phyloP scores from a whole-genome alignment of 2,888 invertebrate genomes.

The Encarsia formosa region DNA sequence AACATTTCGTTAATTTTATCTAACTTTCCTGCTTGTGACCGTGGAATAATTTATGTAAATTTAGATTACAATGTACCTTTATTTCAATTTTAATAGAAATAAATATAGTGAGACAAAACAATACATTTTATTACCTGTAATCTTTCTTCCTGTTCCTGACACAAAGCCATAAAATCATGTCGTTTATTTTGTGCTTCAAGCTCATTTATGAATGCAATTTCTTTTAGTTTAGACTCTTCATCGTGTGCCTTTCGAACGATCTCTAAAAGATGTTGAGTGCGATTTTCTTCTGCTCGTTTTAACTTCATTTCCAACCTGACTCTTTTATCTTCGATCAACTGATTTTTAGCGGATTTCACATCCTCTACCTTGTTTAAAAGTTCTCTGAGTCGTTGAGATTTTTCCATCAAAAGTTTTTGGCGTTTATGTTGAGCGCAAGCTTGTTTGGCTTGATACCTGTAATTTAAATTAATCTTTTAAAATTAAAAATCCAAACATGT shows the following conservation, averaged over 20 bases:
- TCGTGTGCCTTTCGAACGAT: constrained; percentile 95
- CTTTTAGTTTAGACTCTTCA: constrained; percentile 93
- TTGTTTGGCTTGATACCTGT: constrained; percentile 79
- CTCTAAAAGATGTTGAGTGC: constrained; percentile 70
- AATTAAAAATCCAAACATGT: neutral
- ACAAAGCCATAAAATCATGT: constrained; percentile 82
- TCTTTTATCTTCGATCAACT: constrained; percentile 78
- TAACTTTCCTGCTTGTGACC: too few species aligned
- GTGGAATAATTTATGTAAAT: too few species aligned
- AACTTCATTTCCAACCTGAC: constrained; percentile 69
- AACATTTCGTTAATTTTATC: too few species aligned
- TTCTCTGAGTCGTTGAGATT: constrained; percentile 79
- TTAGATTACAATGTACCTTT: too few species aligned
- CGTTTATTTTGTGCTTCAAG: constrained; percentile 91
- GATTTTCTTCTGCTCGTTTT: constrained; percentile 86
- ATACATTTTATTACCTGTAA: constrained; percentile 51
- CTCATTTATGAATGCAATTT: constrained; percentile 96
- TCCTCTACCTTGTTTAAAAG: constrained; percentile 81
- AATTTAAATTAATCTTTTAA: neutral
- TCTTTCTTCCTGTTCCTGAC: constrained; percentile 70
- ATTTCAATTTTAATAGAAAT: too few species aligned
- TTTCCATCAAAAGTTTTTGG: constrained; percentile 75
- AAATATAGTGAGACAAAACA: neutral
- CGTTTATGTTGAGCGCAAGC: constrained; percentile 86
- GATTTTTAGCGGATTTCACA: constrained; percentile 77